Conservation (phyloP, 2,888 invertebrate species). For the Morpho helenor region DNA sequence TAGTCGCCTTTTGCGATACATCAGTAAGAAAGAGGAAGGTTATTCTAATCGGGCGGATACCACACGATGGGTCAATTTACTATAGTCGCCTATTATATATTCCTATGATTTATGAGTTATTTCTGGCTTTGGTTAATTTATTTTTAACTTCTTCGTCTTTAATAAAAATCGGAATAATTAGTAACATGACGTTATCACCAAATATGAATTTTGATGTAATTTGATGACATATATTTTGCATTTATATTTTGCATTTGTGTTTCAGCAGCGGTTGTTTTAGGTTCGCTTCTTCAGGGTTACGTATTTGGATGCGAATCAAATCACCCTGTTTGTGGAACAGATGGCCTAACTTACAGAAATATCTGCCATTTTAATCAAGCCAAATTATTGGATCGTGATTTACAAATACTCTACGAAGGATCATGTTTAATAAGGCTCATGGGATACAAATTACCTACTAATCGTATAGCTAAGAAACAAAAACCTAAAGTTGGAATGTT, state of each 20-base stretch:
- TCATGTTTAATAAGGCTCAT: not conserved
- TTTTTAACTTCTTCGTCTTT: too few relatives aligned
- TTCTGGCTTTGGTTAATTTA: too few relatives aligned
- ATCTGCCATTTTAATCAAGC: slow-evolving; percentile 32
- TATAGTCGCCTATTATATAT: too few relatives aligned
- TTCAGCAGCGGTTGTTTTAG: slow-evolving; percentile 9
- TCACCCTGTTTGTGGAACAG: slow-evolving; percentile 33
- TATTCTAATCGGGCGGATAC: too few relatives aligned
- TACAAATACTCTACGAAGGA: slow-evolving; percentile 23
- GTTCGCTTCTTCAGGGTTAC: not conserved
- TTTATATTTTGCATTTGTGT: not conserved
- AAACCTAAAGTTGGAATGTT: not conserved
- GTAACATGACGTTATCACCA: too few relatives aligned
- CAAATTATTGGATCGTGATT: slow-evolving; percentile 21
- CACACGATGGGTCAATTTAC: too few relatives aligned
- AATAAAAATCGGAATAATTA: too few relatives aligned
- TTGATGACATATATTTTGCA: too few relatives aligned
- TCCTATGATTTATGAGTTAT: too few relatives aligned
- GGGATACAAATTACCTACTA: not conserved
- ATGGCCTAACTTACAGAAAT: slow-evolving; percentile 38
- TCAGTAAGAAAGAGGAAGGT: too few relatives aligned
- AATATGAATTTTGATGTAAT: too few relatives aligned
- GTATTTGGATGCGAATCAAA: slow-evolving; percentile 6
- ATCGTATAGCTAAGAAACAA: not conserved
- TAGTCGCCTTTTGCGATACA: too few relatives aligned